phyloP scores from a whole-genome alignment of 2,888 invertebrate genomes.

The Gandaritis pyraliata region DNA sequence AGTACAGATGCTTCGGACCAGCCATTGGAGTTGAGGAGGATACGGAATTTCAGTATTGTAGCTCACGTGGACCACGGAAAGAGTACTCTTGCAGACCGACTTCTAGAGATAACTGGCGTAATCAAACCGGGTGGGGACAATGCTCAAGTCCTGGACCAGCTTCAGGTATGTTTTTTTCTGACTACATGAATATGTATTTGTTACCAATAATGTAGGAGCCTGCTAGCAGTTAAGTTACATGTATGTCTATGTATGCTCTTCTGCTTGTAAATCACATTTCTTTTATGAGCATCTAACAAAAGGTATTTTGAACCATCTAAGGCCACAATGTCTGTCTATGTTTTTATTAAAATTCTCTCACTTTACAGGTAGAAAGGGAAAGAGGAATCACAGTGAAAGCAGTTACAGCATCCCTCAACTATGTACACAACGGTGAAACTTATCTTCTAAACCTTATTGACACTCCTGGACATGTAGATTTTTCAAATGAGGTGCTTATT shows the following conservation, averaged over 20 bases:
- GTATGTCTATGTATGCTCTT: too few species aligned
- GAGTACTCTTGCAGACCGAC: slow-evolving; percentile 97
- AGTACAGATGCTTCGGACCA: slow-evolving; percentile 53
- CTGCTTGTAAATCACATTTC: too few species aligned
- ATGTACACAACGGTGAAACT: slow-evolving; percentile 86
- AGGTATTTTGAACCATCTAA: too few species aligned
- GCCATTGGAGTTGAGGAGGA: slow-evolving; percentile 68
- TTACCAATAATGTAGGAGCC: too few species aligned
- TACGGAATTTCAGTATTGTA: slow-evolving; percentile 98
- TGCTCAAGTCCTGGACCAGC: slow-evolving; percentile 90
- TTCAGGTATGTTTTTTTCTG: slow-evolving; percentile 81
- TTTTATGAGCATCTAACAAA: too few species aligned
- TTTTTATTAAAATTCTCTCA: neutral
- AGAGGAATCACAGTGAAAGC: slow-evolving; percentile 99
- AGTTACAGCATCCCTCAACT: slow-evolving; percentile 95
- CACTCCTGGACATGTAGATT: slow-evolving; percentile 99
- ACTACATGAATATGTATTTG: too few species aligned
- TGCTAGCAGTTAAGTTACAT: too few species aligned
- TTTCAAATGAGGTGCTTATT: slow-evolving; percentile 93
- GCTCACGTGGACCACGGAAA: slow-evolving; percentile 99
- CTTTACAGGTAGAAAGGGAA: slow-evolving; percentile 92
- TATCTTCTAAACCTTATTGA: slow-evolving; percentile 98
- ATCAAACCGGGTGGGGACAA: slow-evolving; percentile 87
- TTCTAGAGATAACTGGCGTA: slow-evolving; percentile 96
- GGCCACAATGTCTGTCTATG: too few species aligned